These are phyloP conservation scores for Coranthus polyacanthus DNA, from an alignment of 2,797 vertebrate species.

Conservation along the genomic window DNA sequence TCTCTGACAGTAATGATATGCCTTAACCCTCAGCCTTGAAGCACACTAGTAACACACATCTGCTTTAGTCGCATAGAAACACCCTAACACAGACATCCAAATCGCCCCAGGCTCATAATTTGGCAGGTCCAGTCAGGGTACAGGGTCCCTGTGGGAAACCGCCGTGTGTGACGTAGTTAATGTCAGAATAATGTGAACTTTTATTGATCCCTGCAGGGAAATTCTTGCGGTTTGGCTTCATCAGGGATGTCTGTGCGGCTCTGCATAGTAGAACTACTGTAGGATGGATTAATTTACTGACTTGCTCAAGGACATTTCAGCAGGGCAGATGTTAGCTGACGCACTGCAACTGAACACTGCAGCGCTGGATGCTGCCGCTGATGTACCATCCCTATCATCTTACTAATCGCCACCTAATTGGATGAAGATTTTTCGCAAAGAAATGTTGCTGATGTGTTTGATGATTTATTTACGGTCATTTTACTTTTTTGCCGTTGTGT, in stretches of 20 bases:
- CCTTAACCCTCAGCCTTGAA: neutral
- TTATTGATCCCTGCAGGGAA: constrained; percentile 68
- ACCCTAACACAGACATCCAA: constrained; percentile 37
- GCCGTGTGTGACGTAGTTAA: constrained; percentile 34
- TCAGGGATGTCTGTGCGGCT: constrained; percentile 25
- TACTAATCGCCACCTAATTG: neutral
- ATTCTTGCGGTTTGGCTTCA: constrained; percentile 41
- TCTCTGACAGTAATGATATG: neutral
- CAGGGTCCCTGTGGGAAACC: constrained; percentile 20
- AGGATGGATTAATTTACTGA: constrained; percentile 45
- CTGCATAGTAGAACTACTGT: constrained; percentile 19
- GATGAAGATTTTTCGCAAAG: neutral
- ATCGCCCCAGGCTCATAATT: constrained; percentile 30
- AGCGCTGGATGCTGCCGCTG: constrained; percentile 4
- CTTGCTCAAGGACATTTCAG: constrained; percentile 53
- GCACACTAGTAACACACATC: constrained; percentile 18
- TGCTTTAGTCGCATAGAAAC: constrained; percentile 16
- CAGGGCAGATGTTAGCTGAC: constrained; percentile 36
- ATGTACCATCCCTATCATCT: neutral
- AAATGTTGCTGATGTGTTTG: neutral
- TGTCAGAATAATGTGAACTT: constrained; percentile 54
- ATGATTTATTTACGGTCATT: neutral
- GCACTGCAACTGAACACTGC: neutral
- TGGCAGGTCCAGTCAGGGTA: constrained; percentile 55
- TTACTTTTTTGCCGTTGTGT: neutral